Evolutionary conservation across 1,140 invertebrate genomes (phyloP).

Genomic region (Lineus longissimus): DNA sequence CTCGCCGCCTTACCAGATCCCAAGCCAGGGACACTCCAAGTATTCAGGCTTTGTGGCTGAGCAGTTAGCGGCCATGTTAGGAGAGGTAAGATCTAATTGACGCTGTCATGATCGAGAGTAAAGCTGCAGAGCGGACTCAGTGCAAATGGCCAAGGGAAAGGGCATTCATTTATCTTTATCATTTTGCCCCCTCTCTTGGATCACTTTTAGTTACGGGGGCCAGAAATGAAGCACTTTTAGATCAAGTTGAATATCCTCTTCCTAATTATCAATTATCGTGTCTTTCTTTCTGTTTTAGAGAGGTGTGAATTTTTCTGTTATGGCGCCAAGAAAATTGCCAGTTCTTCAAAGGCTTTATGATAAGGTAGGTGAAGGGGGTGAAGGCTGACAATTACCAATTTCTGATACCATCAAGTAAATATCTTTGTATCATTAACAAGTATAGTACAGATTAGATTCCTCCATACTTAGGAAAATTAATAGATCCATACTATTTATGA

Average conservation of each 20-base stretch:
- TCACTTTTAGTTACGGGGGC: too few species aligned
- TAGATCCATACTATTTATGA: conserved; percentile 5
- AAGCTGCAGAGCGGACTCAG: background rate
- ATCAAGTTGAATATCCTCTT: too few species aligned
- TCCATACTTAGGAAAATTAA: background rate
- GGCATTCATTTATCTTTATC: background rate
- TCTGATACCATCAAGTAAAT: too few species aligned
- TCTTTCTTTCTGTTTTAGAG: conserved; percentile 58
- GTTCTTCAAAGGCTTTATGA: conserved; percentile 55
- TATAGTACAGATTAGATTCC: too few species aligned
- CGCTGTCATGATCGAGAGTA: background rate
- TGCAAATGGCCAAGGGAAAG: background rate
- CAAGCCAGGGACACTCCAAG: conserved; percentile 70
- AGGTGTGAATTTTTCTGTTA: conserved; percentile 79
- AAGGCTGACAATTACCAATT: too few species aligned
- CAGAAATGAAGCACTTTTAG: too few species aligned
- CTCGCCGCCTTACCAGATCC: conserved; percentile 84
- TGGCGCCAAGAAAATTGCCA: conserved; percentile 83
- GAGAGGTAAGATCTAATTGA: conserved; percentile 59
- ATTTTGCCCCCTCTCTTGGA: too few species aligned
- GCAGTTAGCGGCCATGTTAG: conserved; percentile 69
- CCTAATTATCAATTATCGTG: too few species aligned
- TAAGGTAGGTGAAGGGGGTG: conserved; percentile 51
- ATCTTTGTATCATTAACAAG: too few species aligned
- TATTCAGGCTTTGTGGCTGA: conserved; percentile 72